A percentile compares a stretch with the other conserved stretches of the same genome.
phyloP scores from a whole-genome alignment of 2,888 invertebrate species.

The Bombyx huttoni region DNA sequence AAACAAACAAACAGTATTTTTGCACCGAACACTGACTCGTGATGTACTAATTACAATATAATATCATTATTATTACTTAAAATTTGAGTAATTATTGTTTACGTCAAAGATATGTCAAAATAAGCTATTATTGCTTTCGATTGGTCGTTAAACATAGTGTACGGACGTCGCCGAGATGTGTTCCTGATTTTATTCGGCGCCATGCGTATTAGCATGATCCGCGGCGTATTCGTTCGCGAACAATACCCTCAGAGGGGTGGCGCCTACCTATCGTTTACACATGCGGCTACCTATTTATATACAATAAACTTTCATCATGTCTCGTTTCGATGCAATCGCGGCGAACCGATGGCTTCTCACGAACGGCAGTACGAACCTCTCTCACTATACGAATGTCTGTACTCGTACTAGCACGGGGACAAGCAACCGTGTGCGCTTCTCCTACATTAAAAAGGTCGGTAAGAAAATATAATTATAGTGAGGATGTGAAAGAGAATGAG shows the following conservation, averaged over 20 bases:
- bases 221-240: constrained; percentile 26
- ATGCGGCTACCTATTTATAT: constrained; percentile 70
- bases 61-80: background rate
- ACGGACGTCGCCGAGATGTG: constrained; percentile 2
- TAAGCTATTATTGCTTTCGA: background rate
- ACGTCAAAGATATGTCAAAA: background rate
- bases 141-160: constrained; percentile 5
- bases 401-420: constrained; percentile 63
- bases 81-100: background rate
- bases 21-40: background rate
- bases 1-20: background rate
- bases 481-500: constrained; percentile 67
- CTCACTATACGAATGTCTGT: constrained; percentile 56
- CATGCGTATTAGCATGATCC: constrained; percentile 14
- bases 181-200: constrained; percentile 7
- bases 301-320: constrained; percentile 54
- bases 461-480: constrained; percentile 72
- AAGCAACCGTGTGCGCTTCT: constrained; percentile 68
- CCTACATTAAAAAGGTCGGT: constrained; percentile 66
- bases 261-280: constrained; percentile 52
- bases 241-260: constrained; percentile 30
- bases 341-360: constrained; percentile 71
- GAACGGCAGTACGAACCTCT: constrained; percentile 60
- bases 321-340: constrained; percentile 62
- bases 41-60: background rate